Conservation (phyloP, 2,113 vertebrate genomes). For the Tyrannus savana region DNA sequence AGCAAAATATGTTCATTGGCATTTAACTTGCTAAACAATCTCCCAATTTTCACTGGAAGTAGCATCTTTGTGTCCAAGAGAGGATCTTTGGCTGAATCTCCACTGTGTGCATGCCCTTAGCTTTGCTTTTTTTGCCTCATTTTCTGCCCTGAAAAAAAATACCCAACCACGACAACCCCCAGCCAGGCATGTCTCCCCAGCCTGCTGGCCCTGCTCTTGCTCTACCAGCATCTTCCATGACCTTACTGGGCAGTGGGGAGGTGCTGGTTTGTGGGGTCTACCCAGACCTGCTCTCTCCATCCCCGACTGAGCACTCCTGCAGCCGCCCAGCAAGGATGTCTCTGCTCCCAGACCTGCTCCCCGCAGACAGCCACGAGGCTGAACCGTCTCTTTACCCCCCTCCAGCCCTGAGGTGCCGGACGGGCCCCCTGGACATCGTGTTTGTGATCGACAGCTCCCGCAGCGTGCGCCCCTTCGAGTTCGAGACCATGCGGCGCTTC, state of each 20-base stretch:
- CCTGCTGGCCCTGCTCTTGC: rapidly evolving
- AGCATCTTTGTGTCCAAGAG: neutral
- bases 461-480: conserved; percentile 93
- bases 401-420: conserved; percentile 82
- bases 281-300: neutral
- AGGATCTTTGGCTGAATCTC: neutral
- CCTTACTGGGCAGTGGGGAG: neutral
- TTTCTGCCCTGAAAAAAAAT: neutral
- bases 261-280: neutral
- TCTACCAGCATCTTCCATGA: neutral
- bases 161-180: no score
- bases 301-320: no score
- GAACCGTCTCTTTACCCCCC: neutral
- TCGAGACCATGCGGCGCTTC: conserved; percentile 94
- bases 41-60: neutral
- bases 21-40: neutral
- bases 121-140: neutral
- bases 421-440: conserved; percentile 90
- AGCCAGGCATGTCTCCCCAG: neutral
- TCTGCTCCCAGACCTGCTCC: neutral
- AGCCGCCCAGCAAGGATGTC: neutral
- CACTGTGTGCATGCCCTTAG: rapidly evolving
- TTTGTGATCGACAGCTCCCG: conserved; percentile 98
- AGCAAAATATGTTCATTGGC: conserved; percentile 5
- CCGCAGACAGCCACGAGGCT: rapidly evolving